Percentiles rank a stretch among this genome's conserved stretches.
These are phyloP conservation scores for Hyles vespertilio DNA, from an alignment of 1,140 invertebrate genomes.

Conservation along the genomic window DNA sequence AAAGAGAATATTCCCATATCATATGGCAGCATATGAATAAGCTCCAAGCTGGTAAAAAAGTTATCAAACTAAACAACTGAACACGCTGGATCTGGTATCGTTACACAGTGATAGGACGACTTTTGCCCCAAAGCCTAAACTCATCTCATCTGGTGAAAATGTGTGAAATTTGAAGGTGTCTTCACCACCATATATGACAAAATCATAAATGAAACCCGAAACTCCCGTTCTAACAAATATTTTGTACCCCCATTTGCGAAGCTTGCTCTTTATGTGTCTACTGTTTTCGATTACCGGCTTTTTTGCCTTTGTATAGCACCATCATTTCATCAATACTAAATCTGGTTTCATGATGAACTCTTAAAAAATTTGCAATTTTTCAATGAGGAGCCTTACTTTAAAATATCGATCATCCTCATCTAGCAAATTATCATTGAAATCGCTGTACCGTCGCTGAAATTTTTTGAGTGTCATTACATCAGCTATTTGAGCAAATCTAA, in stretches of 20 bases:
- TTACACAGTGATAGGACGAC: slow-evolving; percentile 25
- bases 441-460: slow-evolving; percentile 33
- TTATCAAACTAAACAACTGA: slow-evolving; percentile 2
- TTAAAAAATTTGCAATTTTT: slow-evolving; percentile 45
- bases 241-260: slow-evolving; percentile 43
- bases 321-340: no score
- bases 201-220: slow-evolving; percentile 15
- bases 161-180: slow-evolving; percentile 21
- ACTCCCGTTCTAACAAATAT: slow-evolving; percentile 46
- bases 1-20: slow-evolving; percentile 30
- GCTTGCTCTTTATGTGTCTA: slow-evolving; percentile 23
- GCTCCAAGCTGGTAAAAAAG: slow-evolving; percentile 20
- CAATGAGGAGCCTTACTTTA: slow-evolving; percentile 43
- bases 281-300: slow-evolving; percentile 42
- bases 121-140: slow-evolving; percentile 27
- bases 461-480: slow-evolving; percentile 40
- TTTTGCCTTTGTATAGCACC: slow-evolving; percentile 42
- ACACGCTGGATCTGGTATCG: slow-evolving; percentile 21
- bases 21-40: slow-evolving; percentile 21
- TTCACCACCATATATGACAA: slow-evolving; percentile 40
- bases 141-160: slow-evolving; percentile 15
- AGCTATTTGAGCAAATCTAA: slow-evolving; percentile 28
- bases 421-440: slow-evolving; percentile 40
- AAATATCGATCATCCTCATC: slow-evolving; percentile 35
- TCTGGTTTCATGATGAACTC: slow-evolving; percentile 31